Evolutionary conservation across 2,113 vertebrate species (phyloP).

Genomic region (Muntiacus muntjak): DNA sequence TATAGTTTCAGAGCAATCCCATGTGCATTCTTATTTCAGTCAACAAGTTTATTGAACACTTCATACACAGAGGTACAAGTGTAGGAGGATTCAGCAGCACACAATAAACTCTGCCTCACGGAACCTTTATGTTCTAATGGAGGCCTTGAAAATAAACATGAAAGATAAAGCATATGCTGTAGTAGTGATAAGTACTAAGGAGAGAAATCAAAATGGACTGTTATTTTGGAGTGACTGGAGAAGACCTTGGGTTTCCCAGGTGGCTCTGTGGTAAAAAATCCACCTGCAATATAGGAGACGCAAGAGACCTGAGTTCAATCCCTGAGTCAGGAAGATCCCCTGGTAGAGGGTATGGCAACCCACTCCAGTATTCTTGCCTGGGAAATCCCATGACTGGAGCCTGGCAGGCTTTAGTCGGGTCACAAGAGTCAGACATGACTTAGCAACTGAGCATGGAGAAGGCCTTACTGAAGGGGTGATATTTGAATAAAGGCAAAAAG

Average conservation of each 20-base stretch:
- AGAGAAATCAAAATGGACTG: background rate
- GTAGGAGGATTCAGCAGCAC: background rate
- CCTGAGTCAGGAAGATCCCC: background rate
- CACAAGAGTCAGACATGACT: background rate
- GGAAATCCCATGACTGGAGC: background rate
- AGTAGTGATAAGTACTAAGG: background rate
- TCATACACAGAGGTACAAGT: background rate
- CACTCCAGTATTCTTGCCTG: background rate
- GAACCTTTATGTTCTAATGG: background rate
- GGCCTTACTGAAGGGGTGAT: background rate
- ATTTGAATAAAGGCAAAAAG: slow-evolving; percentile 10
- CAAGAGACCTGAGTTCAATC: background rate
- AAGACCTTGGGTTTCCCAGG: background rate
- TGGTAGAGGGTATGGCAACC: background rate
- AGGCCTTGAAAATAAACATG: background rate
- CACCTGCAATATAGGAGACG: background rate
- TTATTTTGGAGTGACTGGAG: background rate
- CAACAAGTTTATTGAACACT: background rate
- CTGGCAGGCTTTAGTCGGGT: background rate
- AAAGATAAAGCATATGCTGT: background rate
- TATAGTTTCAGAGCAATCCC: background rate
- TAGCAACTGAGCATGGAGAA: background rate
- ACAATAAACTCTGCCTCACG: background rate
- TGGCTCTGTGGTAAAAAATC: background rate
- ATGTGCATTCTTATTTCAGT: background rate